A percentile compares a stretch with the other conserved stretches of the same genome.
Conservation (phyloP, 2,888 invertebrate species). For the Atherix ibis region DNA sequence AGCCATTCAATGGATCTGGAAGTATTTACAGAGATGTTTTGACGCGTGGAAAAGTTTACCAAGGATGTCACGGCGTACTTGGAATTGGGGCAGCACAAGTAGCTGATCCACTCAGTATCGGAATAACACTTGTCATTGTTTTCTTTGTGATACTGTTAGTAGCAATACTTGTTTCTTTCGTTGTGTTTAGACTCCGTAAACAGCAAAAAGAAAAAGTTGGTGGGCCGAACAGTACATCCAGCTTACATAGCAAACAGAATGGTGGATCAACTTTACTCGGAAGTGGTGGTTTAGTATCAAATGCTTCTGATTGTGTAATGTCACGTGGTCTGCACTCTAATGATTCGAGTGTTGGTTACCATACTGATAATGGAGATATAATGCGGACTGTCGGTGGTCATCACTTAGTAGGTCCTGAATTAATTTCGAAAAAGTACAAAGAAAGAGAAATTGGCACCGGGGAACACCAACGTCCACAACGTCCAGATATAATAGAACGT, state of each 20-base stretch:
- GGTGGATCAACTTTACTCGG: constrained; percentile 54
- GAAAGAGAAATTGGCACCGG: constrained; percentile 62
- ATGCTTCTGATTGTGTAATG: constrained; percentile 52
- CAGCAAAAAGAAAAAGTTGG: constrained; percentile 75
- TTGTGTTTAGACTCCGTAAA: constrained; percentile 77
- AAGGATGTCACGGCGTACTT: constrained; percentile 59
- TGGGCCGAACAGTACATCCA: constrained; percentile 46
- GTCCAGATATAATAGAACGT: constrained; percentile 87
- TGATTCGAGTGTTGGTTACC: constrained; percentile 52
- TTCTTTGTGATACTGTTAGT: constrained; percentile 83
- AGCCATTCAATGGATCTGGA: constrained; percentile 79
- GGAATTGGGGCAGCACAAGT: constrained; percentile 62
- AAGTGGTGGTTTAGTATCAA: constrained; percentile 48
- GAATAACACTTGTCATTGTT: constrained; percentile 82
- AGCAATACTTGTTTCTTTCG: constrained; percentile 77
- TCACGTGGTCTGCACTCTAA: constrained; percentile 50
- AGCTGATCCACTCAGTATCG: constrained; percentile 79
- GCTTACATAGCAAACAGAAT: constrained; percentile 63
- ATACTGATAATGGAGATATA: constrained; percentile 56
- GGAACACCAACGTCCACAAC: constrained; percentile 61
- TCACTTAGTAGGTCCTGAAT: constrained; percentile 69
- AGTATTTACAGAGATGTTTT: constrained; percentile 58
- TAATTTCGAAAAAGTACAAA: constrained; percentile 77
- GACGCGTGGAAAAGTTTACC: constrained; percentile 53
- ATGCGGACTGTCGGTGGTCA: constrained; percentile 59